Base-by-base conservation (phyloP, 1,140 invertebrate genomes). In the Leptoteleia sp. region DNA sequence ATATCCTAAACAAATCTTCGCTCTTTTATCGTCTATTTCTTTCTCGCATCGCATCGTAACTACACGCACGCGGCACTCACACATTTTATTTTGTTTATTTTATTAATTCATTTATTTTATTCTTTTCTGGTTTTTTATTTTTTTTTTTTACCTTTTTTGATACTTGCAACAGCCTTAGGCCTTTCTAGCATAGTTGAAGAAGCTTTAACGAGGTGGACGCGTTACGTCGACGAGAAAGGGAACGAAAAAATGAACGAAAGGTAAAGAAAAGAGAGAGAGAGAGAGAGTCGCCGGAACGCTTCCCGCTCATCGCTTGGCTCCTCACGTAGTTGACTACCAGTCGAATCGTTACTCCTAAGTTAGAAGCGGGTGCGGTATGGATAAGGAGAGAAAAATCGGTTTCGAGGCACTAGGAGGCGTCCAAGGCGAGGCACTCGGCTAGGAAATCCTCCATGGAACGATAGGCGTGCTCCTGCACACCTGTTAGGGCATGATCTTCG, bases 361-460 rank as follows among this genome's bases (percentile, higher is more conserved):
- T 62, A 82, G 81, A 85, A 85, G 81, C 82, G 85, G 81, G 81
- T 83, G 82, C 80, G 67, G 83, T 84, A 84, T 83, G 80, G 82
- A 83, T 83, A 86, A 85, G 81, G 78, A 88, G 85, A 81, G 77
- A 84, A 84, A 84, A 82, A 85, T 84, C 76, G 76, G 73, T 83
- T 88, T 76, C 85, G 84, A 89, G 89, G 89, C 89, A 90, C 89
- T 89, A 90, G 87, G 88, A 88, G 72, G 93, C 93, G 88, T 95
- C 94, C 87, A 96, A 91, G 84, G 93, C 94, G 91, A 96, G 93
- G 91, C 94, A 96, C 91, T 94, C 92, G 83, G 93, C 91, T 85
- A 95, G 93, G 90, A 93, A 95, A 89, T 95, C 93, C 90, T 96
- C 94, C 94, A 96, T 95, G 64, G 94, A 95, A 76, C 92, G 91